Evolutionary conservation across 1,140 invertebrate genomes (phyloP).

Genomic region (Drosophila pachea): DNA sequence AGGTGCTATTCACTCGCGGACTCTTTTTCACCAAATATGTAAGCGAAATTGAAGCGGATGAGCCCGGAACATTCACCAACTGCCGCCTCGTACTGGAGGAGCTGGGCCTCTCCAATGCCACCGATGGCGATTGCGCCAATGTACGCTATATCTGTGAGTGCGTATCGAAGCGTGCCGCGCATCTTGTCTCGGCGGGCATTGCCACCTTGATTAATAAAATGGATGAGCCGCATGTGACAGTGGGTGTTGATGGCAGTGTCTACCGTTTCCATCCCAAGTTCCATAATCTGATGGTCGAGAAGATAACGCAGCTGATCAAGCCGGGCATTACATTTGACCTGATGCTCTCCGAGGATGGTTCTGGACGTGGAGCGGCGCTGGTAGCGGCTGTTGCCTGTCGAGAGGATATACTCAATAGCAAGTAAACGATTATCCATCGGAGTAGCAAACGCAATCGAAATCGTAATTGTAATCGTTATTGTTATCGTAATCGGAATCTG

Average conservation of each 20-base stretch:
- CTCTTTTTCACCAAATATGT: constrained; percentile 98
- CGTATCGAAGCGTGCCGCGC: constrained; percentile 95
- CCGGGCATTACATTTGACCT: constrained; percentile 92
- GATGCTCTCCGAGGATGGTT: constrained; percentile 98
- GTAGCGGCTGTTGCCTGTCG: constrained; percentile 94
- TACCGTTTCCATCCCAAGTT: constrained; percentile 99
- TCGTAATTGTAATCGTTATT: constrained; percentile 8
- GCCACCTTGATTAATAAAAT: constrained; percentile 92
- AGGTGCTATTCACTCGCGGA: constrained; percentile 86
- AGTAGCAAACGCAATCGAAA: constrained; percentile 5
- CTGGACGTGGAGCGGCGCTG: constrained; percentile 97
- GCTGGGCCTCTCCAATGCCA: constrained; percentile 85
- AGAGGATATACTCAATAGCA: constrained; percentile 65
- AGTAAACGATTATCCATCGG: constrained; percentile 37
- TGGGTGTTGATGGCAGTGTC: constrained; percentile 98
- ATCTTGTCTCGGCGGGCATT: constrained; percentile 94
- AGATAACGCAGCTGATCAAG: constrained; percentile 89
- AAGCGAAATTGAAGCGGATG: constrained; percentile 97
- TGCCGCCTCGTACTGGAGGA: constrained; percentile 94
- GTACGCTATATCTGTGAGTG: constrained; percentile 95
- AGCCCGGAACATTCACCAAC: constrained; percentile 88
- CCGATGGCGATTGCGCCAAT: constrained; percentile 93
- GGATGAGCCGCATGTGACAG: constrained; percentile 92
- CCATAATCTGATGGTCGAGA: constrained; percentile 96
- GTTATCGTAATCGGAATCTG: constrained; percentile 29